These are phyloP conservation scores for Tigriopus japonicus DNA, from an alignment of 1,140 invertebrate species.

Conservation along the genomic window DNA sequence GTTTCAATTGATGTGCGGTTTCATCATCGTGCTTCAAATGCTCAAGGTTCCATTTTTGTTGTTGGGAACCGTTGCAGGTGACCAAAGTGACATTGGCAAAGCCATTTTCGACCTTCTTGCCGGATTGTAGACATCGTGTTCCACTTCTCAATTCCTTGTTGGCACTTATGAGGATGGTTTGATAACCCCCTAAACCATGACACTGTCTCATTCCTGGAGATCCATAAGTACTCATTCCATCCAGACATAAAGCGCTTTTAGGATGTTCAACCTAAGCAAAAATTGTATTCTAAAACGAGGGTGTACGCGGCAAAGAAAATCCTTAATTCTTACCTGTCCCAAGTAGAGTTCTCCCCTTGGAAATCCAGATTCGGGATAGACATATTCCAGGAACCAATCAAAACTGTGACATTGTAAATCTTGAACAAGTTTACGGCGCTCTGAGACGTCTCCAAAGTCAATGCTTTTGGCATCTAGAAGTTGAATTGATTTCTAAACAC, in stretches of 20 bases:
- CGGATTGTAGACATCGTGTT: background rate
- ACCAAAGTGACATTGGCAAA: background rate
- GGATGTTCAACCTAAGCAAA: background rate
- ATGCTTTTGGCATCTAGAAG: background rate
- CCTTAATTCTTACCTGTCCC: background rate
- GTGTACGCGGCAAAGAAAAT: no score
- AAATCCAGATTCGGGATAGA: background rate
- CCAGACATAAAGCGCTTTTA: background rate
- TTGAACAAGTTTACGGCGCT: background rate
- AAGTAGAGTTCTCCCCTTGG: background rate
- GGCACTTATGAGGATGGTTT: background rate
- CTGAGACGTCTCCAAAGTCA: background rate
- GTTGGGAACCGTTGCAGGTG: background rate
- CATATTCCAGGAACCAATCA: background rate
- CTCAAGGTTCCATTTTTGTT: no score
- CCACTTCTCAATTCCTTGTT: background rate
- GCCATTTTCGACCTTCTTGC: background rate
- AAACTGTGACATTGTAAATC: background rate
- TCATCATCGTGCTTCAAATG: background rate
- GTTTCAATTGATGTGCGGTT: background rate
- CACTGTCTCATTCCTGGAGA: background rate
- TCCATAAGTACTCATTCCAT: background rate
- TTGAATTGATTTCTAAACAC: background rate
- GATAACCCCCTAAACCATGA: conserved; percentile 3
- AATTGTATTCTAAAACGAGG: no score